A percentile compares a stretch with the other conserved stretches of the same genome.
phyloP scores from a whole-genome alignment of 2,888 invertebrate species.

The Caradrina kadenii region DNA sequence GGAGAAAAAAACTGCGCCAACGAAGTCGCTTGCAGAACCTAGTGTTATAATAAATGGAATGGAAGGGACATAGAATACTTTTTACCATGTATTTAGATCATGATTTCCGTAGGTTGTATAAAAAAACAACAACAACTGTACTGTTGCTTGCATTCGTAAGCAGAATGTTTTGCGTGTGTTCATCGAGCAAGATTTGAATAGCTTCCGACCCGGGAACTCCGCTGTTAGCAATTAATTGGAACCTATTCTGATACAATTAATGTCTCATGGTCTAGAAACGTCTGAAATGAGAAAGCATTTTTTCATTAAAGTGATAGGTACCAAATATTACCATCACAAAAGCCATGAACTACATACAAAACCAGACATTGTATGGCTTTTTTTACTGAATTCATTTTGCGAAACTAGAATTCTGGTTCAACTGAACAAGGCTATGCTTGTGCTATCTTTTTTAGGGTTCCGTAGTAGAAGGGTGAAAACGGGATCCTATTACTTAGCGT shows the following conservation, averaged over 20 bases:
- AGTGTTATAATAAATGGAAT: too few species aligned
- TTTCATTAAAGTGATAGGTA: background rate
- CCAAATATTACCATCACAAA: background rate
- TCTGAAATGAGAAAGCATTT: background rate
- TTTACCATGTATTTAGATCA: too few species aligned
- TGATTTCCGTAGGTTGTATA: too few species aligned
- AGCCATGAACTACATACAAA: background rate
- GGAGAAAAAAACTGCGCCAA: too few species aligned
- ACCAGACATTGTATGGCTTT: background rate
- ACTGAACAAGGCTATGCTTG: background rate
- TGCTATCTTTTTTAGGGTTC: background rate
- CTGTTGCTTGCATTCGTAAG: too few species aligned
- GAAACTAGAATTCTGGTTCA: background rate
- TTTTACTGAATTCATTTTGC: conserved; percentile 1
- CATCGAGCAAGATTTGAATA: background rate
- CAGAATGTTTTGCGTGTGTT: too few species aligned
- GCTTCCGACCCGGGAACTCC: background rate
- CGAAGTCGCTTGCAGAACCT: too few species aligned
- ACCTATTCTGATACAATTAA: background rate
- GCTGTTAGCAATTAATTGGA: background rate
- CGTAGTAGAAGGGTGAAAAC: too few species aligned
- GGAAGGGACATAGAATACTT: too few species aligned
- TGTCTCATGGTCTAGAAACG: background rate
- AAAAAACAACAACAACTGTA: too few species aligned
- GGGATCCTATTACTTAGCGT: too few species aligned